Evolutionary conservation across 2,113 vertebrate genomes (phyloP).

Genomic region (Boulengerochromis microlepis): DNA sequence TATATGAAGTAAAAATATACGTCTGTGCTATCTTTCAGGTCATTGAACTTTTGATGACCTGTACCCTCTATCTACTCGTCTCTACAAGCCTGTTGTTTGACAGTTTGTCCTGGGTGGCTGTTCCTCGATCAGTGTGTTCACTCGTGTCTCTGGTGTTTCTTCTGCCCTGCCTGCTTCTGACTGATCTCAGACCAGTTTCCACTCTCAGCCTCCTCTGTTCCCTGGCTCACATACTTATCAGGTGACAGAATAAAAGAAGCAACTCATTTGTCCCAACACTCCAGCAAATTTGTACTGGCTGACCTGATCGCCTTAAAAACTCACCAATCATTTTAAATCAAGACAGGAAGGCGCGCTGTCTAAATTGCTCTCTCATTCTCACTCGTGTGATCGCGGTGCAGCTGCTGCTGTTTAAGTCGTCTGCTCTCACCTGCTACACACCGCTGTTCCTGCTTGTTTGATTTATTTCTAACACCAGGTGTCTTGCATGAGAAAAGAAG

Average conservation of each 20-base stretch:
- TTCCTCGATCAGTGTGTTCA: slow-evolving; percentile 70
- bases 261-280: not conserved
- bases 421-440: not conserved
- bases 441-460: not conserved
- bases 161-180: slow-evolving; percentile 73
- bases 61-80: slow-evolving; percentile 75
- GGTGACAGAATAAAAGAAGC: slow-evolving; percentile 15
- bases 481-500: not conserved
- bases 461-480: not conserved
- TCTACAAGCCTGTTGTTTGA: slow-evolving; percentile 74
- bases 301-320: not conserved
- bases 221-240: slow-evolving; percentile 76
- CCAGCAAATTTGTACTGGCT: not conserved
- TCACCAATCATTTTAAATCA: not conserved
- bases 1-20: not conserved
- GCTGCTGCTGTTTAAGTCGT: not conserved
- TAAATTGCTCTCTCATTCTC: not conserved
- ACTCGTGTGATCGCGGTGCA: not conserved
- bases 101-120: slow-evolving; percentile 57
- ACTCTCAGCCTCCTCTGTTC: slow-evolving; percentile 76
- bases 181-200: slow-evolving; percentile 74
- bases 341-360: not conserved
- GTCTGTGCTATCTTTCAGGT: slow-evolving; percentile 27
- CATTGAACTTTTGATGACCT: slow-evolving; percentile 81
- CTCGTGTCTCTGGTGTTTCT: slow-evolving; percentile 66